phyloP scores from a whole-genome alignment of 2,888 invertebrate genomes.

The Eilema caniola region DNA sequence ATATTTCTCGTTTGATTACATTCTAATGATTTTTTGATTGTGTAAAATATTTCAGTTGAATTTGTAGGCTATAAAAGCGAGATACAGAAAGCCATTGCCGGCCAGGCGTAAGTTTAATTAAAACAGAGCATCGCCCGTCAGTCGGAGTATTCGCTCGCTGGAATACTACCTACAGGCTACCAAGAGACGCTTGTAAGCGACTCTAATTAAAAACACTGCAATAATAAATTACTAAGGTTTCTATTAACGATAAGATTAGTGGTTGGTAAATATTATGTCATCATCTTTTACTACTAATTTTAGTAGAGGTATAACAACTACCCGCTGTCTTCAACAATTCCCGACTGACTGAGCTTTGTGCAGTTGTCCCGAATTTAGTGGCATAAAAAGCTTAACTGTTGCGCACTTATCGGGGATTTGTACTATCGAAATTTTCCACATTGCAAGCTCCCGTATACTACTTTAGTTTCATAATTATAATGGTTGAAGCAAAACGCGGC shows the following conservation, averaged over 20 bases:
- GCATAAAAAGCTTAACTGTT: background rate
- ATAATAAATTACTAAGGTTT: slow-evolving; percentile 75
- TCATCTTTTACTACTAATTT: slow-evolving; percentile 27
- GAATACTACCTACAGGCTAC: slow-evolving; percentile 44
- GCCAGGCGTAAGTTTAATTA: slow-evolving; percentile 74
- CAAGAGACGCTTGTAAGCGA: slow-evolving; percentile 60
- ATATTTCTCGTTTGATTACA: slow-evolving; percentile 48
- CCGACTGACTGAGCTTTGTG: slow-evolving; percentile 1
- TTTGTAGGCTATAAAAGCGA: slow-evolving; percentile 52
- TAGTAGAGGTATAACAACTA: background rate
- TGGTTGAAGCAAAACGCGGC: background rate
- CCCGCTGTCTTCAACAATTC: background rate
- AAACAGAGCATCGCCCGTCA: slow-evolving; percentile 67
- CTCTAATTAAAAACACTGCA: slow-evolving; percentile 77
- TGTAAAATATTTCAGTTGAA: slow-evolving; percentile 49
- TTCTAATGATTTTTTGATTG: slow-evolving; percentile 52
- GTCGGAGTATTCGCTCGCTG: slow-evolving; percentile 28
- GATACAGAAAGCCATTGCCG: slow-evolving; percentile 51
- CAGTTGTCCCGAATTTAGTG: background rate
- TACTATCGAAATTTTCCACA: background rate
- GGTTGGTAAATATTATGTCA: slow-evolving; percentile 43
- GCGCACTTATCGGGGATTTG: background rate
- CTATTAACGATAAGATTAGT: slow-evolving; percentile 64
- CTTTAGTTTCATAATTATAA: background rate
- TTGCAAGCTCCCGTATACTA: background rate